Percentiles rank a stretch among this genome's conserved stretches.
Evolutionary conservation across 2,113 vertebrate genomes (phyloP).

Genomic region (Cyphomyrus plagiostoma): DNA sequence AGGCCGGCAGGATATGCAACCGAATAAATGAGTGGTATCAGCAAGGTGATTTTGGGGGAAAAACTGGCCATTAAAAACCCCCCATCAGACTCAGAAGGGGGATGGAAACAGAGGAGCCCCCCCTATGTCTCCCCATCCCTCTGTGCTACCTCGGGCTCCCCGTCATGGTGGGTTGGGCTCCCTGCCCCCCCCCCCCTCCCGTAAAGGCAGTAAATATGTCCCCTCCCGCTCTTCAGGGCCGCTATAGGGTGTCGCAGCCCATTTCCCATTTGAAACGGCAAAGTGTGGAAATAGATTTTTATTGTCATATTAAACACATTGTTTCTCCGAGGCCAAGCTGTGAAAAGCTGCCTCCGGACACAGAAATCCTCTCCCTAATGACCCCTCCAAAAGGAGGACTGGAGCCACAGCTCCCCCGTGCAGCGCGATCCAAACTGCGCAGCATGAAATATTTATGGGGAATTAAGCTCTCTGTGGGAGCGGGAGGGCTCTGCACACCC

Average conservation of each 20-base stretch:
- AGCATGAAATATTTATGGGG: slow-evolving; percentile 38
- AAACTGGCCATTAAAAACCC: not conserved
- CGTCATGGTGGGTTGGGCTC: not conserved
- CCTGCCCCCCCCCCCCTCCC: not conserved
- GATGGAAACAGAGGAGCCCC: not conserved
- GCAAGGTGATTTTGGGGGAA: not conserved
- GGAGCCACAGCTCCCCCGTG: slow-evolving; percentile 19
- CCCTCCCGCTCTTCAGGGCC: not conserved
- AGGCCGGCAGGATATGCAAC: not conserved
- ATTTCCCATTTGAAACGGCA: not conserved
- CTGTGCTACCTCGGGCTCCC: not conserved
- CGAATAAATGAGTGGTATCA: not conserved
- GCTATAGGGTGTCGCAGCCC: not conserved
- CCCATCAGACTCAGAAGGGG: not conserved
- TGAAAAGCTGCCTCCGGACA: slow-evolving; percentile 33
- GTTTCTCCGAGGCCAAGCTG: not conserved
- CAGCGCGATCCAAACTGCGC: slow-evolving; percentile 27
- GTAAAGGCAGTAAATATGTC: not conserved
- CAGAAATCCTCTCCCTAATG: slow-evolving; percentile 34
- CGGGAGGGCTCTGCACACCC: slow-evolving; percentile 7
- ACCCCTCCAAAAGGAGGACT: slow-evolving; percentile 43
- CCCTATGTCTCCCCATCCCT: not conserved
- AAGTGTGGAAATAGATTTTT: slow-evolving; percentile 13
- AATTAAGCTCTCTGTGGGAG: slow-evolving; percentile 22
- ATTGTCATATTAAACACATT: slow-evolving; percentile 14